Evolutionary conservation across 2,797 vertebrate species (phyloP).

Genomic region (Xerus rutilus): DNA sequence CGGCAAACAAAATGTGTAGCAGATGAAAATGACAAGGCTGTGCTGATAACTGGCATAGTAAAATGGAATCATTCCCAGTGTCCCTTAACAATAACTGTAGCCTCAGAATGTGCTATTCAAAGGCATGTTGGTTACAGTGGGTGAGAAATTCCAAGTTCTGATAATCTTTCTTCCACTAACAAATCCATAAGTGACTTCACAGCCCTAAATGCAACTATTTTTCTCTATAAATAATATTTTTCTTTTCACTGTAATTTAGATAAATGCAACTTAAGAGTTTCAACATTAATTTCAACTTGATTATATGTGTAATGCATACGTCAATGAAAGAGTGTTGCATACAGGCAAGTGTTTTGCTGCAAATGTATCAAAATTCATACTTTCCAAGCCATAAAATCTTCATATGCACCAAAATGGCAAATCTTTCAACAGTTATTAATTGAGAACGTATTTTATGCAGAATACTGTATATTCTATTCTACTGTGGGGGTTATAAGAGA

Average conservation of each 20-base stretch:
- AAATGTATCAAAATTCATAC: slow-evolving; percentile 26
- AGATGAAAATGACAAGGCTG: slow-evolving; percentile 87
- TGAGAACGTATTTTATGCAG: background rate
- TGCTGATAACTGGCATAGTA: slow-evolving; percentile 84
- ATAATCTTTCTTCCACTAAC: slow-evolving; percentile 52
- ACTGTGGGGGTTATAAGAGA: background rate
- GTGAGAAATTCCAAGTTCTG: slow-evolving; percentile 68
- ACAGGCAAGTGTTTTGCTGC: background rate
- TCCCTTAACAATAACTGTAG: slow-evolving; percentile 80
- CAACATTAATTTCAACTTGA: background rate
- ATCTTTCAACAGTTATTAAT: background rate
- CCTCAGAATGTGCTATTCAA: slow-evolving; percentile 48
- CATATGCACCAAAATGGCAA: slow-evolving; percentile 8
- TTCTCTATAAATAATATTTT: background rate
- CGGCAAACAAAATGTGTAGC: slow-evolving; percentile 83
- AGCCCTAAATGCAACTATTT: slow-evolving; percentile 15
- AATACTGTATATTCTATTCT: background rate
- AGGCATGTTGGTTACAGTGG: slow-evolving; percentile 44
- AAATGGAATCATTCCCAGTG: slow-evolving; percentile 83
- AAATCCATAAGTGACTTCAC: slow-evolving; percentile 55
- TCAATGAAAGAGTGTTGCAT: background rate
- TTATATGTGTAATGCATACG: background rate
- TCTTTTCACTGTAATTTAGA: background rate
- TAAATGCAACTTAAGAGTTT: background rate
- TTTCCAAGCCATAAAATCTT: background rate